Evolutionary conservation across 2,888 invertebrate species (phyloP).

Genomic region (Anarsia innoxiella): DNA sequence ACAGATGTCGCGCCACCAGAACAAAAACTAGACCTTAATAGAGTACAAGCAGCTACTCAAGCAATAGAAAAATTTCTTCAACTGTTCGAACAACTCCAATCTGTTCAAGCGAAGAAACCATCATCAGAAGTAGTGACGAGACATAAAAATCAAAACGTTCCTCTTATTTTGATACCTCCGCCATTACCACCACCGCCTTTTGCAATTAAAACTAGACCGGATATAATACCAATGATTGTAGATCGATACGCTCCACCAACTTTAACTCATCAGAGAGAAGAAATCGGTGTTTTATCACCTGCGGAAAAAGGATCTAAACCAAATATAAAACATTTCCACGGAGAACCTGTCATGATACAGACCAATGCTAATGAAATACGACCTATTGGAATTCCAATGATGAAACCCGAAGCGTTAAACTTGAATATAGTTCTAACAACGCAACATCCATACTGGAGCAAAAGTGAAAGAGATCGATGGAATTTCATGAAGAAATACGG

Average conservation of each 20-base stretch:
- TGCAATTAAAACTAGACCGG: too few species aligned
- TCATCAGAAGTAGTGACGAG: constrained; percentile 17
- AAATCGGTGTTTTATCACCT: too few species aligned
- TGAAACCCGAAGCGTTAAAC: constrained; percentile 33
- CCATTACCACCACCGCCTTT: too few species aligned
- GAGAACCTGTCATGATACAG: constrained; percentile 37
- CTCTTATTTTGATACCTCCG: too few species aligned
- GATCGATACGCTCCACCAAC: too few species aligned
- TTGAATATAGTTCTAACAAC: constrained; percentile 48
- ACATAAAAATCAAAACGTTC: neutral
- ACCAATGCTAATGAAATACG: constrained; percentile 51
- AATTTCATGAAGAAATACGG: constrained; percentile 7
- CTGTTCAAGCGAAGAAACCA: constrained; percentile 13
- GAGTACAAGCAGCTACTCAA: constrained; percentile 20
- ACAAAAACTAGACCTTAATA: constrained; percentile 12
- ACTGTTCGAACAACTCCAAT: constrained; percentile 38
- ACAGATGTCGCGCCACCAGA: too few species aligned
- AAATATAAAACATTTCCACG: too few species aligned
- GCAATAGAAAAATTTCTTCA: constrained; percentile 39
- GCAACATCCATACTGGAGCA: constrained; percentile 10
- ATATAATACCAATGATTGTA: too few species aligned
- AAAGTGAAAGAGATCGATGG: constrained; percentile 12
- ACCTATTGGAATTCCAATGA: constrained; percentile 42
- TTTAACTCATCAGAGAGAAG: too few species aligned
- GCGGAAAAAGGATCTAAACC: too few species aligned